These are phyloP conservation scores for Melopsittacus undulatus DNA, from an alignment of 2,797 vertebrate species.

Conservation along the genomic window DNA sequence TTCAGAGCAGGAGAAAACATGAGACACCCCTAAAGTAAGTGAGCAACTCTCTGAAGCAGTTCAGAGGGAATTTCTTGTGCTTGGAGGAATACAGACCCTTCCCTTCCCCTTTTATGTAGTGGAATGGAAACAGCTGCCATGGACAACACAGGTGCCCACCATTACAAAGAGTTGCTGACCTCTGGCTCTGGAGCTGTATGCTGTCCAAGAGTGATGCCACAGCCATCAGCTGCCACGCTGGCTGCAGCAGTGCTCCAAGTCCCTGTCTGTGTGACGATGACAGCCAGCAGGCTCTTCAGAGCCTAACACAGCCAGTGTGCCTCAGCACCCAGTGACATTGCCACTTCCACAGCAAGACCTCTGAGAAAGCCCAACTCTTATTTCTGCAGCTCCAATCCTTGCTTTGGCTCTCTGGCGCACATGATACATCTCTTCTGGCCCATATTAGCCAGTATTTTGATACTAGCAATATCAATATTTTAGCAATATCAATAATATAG, in stretches of 20 bases:
- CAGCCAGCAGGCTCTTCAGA: not conserved
- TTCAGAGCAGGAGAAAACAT: not conserved
- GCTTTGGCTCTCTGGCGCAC: not conserved
- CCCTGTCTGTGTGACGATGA: fast-evolving
- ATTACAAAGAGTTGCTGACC: not conserved
- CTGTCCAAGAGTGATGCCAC: too few relatives aligned
- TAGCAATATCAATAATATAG: not conserved
- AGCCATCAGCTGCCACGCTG: not conserved
- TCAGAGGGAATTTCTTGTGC: not conserved
- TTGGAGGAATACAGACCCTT: not conserved
- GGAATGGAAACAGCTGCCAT: not conserved
- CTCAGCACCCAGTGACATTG: not conserved
- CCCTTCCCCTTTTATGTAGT: fast-evolving
- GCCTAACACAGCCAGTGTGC: fast-evolving
- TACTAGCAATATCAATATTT: not conserved
- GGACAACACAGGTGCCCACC: fast-evolving
- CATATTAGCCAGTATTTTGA: not conserved
- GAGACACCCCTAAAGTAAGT: not conserved
- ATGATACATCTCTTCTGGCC: fast-evolving
- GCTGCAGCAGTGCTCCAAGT: not conserved
- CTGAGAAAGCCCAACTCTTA: not conserved
- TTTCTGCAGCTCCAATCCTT: not conserved
- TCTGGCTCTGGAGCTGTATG: not conserved
- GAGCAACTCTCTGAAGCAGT: not conserved
- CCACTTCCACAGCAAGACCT: not conserved